Evolutionary conservation across 2,113 vertebrate species (phyloP).

Genomic region (Aegypius monachus): DNA sequence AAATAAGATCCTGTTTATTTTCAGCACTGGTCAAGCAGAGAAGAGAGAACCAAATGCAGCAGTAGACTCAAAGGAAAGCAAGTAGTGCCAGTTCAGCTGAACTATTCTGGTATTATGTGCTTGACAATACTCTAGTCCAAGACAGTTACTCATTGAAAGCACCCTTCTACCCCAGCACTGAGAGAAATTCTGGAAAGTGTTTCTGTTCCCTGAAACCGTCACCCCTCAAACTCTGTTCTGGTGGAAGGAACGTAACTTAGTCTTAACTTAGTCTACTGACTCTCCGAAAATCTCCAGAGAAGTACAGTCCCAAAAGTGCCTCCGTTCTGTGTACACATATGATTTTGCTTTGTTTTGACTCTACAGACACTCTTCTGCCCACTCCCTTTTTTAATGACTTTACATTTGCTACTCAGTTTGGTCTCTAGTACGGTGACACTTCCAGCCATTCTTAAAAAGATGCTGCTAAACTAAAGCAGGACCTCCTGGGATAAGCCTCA

Average conservation of each 20-base stretch:
- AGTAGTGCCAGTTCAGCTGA: neutral
- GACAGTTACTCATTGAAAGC: rapidly evolving
- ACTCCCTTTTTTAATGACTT: neutral
- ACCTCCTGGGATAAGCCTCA: neutral
- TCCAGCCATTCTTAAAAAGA: neutral
- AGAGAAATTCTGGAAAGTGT: neutral
- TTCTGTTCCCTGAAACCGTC: neutral
- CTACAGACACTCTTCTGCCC: neutral
- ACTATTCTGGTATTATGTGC: neutral
- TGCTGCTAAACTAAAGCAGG: neutral
- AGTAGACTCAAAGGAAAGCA: neutral
- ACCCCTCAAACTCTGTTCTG: neutral
- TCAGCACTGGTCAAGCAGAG: neutral
- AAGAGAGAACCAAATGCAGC: neutral
- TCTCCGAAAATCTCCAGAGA: neutral
- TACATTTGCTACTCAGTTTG: neutral
- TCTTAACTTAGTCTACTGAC: neutral
- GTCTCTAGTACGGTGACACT: neutral
- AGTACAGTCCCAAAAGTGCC: neutral
- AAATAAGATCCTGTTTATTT: neutral
- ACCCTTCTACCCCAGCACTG: neutral
- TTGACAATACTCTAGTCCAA: neutral
- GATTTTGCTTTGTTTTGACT: neutral
- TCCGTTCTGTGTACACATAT: neutral
- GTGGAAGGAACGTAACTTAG: neutral